These are phyloP conservation scores for Ellobium chinense DNA, from an alignment of 2,888 invertebrate genomes.

Conservation along the genomic window DNA sequence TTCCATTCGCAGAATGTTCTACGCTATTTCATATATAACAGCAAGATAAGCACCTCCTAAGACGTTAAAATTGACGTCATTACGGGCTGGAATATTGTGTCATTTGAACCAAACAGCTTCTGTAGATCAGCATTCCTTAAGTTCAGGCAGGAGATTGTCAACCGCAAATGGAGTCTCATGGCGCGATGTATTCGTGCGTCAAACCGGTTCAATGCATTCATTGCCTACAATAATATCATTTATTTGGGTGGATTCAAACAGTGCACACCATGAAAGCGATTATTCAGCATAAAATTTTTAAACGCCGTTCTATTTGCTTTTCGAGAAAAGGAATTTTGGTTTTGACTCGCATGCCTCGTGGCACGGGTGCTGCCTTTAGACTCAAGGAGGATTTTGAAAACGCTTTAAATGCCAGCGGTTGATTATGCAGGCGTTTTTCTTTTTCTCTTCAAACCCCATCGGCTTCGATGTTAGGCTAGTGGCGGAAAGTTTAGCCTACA, in stretches of 20 bases:
- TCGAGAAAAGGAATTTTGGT: neutral
- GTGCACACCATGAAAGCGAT: neutral
- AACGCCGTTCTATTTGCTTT: constrained; percentile 8
- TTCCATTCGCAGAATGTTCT: too few species aligned
- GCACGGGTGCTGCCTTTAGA: neutral
- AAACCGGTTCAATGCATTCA: neutral
- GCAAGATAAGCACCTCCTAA: too few species aligned
- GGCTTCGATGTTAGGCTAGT: neutral
- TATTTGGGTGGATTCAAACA: neutral
- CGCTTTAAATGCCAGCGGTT: neutral
- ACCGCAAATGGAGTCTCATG: too few species aligned
- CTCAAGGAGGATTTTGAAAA: neutral
- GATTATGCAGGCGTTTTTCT: neutral
- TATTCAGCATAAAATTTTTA: constrained; percentile 11
- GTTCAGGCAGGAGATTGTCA: too few species aligned
- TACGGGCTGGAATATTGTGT: too few species aligned
- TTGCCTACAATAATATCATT: neutral
- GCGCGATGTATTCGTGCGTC: too few species aligned
- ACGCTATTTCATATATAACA: too few species aligned
- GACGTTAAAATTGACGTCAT: too few species aligned
- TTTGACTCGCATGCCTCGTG: neutral
- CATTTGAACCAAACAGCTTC: too few species aligned
- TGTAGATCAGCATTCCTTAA: too few species aligned
- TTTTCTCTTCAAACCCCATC: neutral
- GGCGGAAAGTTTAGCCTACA: neutral